phyloP scores from a whole-genome alignment of 2,797 vertebrate genomes.

The Cyclura pinguis region DNA sequence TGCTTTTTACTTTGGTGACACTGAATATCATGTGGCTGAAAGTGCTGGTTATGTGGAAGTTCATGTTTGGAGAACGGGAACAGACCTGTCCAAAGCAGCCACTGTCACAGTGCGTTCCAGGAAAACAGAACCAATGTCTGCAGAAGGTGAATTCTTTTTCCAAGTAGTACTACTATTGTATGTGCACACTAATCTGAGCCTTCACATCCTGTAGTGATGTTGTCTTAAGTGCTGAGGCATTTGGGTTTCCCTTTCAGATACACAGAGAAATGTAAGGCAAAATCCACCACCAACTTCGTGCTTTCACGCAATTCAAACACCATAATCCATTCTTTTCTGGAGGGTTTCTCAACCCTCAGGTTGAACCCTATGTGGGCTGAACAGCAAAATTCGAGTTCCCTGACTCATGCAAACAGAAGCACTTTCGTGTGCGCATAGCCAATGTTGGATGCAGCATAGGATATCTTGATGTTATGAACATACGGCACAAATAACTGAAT shows the following conservation, averaged over 20 bases:
- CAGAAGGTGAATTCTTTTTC: slow-evolving; percentile 82
- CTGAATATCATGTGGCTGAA: slow-evolving; percentile 84
- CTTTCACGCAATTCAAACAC: too few species aligned
- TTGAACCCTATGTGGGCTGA: background rate
- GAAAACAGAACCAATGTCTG: slow-evolving; percentile 86
- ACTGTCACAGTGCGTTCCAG: slow-evolving; percentile 85
- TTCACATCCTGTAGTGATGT: background rate
- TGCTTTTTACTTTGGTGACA: slow-evolving; percentile 84
- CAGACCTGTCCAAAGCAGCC: slow-evolving; percentile 87
- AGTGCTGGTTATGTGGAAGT: slow-evolving; percentile 87
- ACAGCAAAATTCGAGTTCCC: background rate
- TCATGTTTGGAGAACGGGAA: slow-evolving; percentile 87
- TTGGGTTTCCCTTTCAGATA: background rate
- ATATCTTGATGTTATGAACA: background rate
- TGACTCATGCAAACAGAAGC: background rate
- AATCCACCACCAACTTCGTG: background rate
- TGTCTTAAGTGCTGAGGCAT: background rate
- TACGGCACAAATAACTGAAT: background rate
- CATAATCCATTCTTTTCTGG: background rate
- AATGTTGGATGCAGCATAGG: background rate
- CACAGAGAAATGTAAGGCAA: background rate
- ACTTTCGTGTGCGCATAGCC: background rate
- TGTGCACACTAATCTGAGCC: background rate
- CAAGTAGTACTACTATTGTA: background rate
- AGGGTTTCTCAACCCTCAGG: background rate